phyloP scores from a whole-genome alignment of 2,113 vertebrate genomes.

The Myrmecobius fasciatus region DNA sequence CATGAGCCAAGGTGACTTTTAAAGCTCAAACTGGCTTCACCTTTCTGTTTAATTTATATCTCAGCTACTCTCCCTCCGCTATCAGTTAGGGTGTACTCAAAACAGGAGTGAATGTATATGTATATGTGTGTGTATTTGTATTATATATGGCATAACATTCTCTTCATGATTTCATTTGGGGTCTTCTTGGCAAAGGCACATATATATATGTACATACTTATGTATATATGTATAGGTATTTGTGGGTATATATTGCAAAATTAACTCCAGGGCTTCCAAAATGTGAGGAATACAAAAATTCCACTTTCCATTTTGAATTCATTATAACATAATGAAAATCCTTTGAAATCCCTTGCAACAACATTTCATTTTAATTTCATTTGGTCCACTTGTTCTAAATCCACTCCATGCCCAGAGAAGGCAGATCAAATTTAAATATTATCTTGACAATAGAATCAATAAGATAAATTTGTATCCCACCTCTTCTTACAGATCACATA shows the following conservation, averaged over 20 bases:
- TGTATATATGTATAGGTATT: no score
- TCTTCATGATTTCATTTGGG: neutral
- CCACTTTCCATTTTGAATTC: neutral
- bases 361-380: neutral
- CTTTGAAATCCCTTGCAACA: neutral
- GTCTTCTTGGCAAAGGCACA: neutral
- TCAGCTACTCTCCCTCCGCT: neutral
- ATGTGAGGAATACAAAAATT: neutral
- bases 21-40: neutral
- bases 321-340: neutral
- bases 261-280: neutral
- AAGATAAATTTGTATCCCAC: neutral
- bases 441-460: neutral
- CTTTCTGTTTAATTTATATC: neutral
- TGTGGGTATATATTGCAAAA: neutral
- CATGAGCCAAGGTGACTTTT: neutral
- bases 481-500: neutral
- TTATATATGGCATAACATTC: neutral
- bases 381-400: neutral
- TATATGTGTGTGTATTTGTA: neutral
- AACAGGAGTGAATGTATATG: neutral
- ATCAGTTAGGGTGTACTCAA: neutral
- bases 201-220: no score
- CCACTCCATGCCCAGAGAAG: neutral
- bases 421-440: neutral